These are phyloP conservation scores for Cheilosia urbana DNA, from an alignment of 2,888 invertebrate species.

Conservation along the genomic window DNA sequence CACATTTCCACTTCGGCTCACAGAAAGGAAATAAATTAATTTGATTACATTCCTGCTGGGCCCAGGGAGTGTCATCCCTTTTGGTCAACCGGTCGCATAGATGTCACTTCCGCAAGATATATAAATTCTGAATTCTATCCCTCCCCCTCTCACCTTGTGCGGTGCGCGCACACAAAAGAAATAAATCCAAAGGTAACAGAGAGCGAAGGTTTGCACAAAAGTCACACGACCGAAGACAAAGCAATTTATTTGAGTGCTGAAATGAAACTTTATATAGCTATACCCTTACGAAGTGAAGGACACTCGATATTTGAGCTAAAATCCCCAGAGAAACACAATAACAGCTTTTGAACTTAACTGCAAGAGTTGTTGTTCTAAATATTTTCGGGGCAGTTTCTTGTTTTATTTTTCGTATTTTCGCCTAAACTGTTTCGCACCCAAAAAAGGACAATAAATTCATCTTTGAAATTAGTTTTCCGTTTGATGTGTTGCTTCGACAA, in stretches of 20 bases:
- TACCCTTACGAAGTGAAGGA: constrained; percentile 35
- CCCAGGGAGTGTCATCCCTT: constrained; percentile 13
- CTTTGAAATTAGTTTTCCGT: constrained; percentile 19
- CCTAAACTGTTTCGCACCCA: neutral
- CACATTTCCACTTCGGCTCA: neutral
- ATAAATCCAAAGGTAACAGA: constrained; percentile 3
- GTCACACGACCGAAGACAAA: constrained; percentile 58
- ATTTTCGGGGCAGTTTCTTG: neutral
- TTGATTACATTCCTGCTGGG: constrained; percentile 29
- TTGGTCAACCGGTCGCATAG: constrained; percentile 20
- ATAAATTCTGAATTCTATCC: constrained; percentile 23
- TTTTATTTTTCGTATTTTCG: neutral
- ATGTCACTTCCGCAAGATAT: constrained; percentile 34
- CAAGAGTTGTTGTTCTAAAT: neutral
- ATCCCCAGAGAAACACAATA: neutral
- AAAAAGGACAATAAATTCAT: constrained; percentile 20
- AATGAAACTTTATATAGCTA: constrained; percentile 45
- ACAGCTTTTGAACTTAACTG: constrained; percentile 8
- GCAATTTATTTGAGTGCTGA: constrained; percentile 65
- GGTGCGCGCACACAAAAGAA: neutral
- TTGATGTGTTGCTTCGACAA: constrained; percentile 5
- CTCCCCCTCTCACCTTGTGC: constrained; percentile 20
- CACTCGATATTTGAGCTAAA: constrained; percentile 26
- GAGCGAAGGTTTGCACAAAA: constrained; percentile 47
- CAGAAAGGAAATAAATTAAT: constrained; percentile 49